These are phyloP conservation scores for Lucilia cuprina DNA, from an alignment of 1,140 invertebrate species.

Conservation along the genomic window DNA sequence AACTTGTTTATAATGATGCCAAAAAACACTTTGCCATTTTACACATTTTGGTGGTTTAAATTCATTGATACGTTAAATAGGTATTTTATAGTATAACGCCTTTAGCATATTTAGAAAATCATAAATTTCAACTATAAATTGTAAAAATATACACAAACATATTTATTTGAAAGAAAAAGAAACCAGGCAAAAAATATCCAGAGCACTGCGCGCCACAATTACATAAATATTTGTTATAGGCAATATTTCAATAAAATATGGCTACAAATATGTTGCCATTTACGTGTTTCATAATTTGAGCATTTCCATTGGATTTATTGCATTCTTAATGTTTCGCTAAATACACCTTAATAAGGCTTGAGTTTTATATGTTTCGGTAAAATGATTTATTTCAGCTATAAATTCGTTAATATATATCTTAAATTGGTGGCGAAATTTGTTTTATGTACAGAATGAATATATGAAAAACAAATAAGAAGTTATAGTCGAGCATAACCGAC, in stretches of 20 bases:
- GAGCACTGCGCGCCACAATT: no score
- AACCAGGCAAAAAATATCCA: no score
- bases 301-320: no score
- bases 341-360: not conserved
- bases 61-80: slow-evolving; percentile 34
- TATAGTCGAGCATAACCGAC: no score
- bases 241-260: slow-evolving; percentile 15
- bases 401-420: not conserved
- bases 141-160: not conserved
- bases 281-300: not conserved
- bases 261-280: slow-evolving; percentile 1
- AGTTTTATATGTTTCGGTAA: not conserved
- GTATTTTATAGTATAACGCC: slow-evolving; percentile 27
- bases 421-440: no score
- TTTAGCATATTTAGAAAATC: slow-evolving; percentile 24
- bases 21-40: not conserved
- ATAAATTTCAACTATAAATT: not conserved
- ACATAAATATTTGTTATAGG: not conserved
- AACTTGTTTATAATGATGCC: not conserved
- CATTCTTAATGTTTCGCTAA: not conserved
- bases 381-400: not conserved
- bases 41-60: not conserved
- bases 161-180: not conserved
- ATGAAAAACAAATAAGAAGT: no score
- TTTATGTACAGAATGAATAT: no score